These are phyloP conservation scores for Conus canariensis DNA, from an alignment of 2,888 invertebrate species.

Conservation along the genomic window DNA sequence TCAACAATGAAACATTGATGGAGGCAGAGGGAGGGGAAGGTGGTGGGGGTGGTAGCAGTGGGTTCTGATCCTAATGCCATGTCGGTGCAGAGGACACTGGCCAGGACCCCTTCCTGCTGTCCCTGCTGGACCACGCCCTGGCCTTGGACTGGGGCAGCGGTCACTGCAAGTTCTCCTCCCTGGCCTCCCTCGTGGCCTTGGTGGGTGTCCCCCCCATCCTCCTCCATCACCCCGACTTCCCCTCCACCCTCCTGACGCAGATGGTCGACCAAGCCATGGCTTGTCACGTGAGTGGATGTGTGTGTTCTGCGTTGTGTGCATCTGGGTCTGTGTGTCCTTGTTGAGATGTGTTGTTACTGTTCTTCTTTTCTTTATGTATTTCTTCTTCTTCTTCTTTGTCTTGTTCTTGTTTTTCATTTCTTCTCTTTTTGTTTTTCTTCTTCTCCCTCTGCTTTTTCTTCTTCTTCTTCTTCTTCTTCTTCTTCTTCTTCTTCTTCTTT, in stretches of 20 bases:
- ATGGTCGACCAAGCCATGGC: constrained; percentile 78
- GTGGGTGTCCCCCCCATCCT: constrained; percentile 77
- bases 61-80: background rate
- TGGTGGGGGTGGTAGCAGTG: background rate
- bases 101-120: constrained; percentile 42
- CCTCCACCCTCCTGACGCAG: constrained; percentile 75
- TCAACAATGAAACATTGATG: too few relatives aligned
- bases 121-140: constrained; percentile 55
- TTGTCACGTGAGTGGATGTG: constrained; percentile 77
- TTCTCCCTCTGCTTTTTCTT: too few relatives aligned
- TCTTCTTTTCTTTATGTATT: background rate
- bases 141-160: constrained; percentile 70
- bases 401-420: background rate
- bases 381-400: background rate
- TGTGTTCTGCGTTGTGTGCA: background rate
- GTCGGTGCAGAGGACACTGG: background rate
- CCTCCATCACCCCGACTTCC: constrained; percentile 75
- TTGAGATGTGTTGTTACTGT: background rate
- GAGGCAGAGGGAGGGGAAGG: too few relatives aligned
- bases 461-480: too few relatives aligned
- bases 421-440: background rate
- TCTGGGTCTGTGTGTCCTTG: background rate
- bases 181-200: constrained; percentile 78
- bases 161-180: constrained; percentile 76
- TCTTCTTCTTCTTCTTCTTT: too few relatives aligned